These are phyloP conservation scores for Lepidurus packardi DNA, from an alignment of 1,140 invertebrate genomes.

Conservation along the genomic window DNA sequence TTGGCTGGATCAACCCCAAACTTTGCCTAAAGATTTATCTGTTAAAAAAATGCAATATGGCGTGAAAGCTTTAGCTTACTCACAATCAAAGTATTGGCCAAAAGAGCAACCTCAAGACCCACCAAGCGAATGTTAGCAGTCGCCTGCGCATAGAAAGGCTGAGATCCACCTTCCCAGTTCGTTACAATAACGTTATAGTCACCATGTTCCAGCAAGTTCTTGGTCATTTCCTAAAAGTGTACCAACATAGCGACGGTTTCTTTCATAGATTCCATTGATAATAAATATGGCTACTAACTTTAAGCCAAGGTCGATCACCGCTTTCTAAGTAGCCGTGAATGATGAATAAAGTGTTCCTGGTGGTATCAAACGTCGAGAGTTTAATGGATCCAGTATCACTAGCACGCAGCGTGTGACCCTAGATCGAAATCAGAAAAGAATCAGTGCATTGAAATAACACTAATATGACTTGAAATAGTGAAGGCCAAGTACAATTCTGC, in stretches of 20 bases:
- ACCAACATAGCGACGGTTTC: neutral
- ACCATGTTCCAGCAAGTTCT: conserved; percentile 7
- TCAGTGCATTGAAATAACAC: neutral
- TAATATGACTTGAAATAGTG: neutral
- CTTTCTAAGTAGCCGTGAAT: conserved; percentile 87
- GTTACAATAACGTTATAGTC: conserved; percentile 37
- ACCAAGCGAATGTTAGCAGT: conserved; percentile 40
- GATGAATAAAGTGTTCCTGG: conserved; percentile 69
- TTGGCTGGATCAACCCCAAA: conserved; percentile 61
- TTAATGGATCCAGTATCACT: conserved; percentile 64
- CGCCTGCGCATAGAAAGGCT: conserved; percentile 36
- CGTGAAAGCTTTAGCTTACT: neutral
- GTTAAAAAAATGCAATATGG: neutral
- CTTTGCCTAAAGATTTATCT: conserved; percentile 55
- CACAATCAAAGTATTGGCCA: conserved; percentile 26
- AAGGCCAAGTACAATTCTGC: too few species aligned
- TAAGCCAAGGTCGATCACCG: conserved; percentile 75
- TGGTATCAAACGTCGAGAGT: conserved; percentile 65
- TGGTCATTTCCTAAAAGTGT: neutral
- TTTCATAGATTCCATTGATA: neutral
- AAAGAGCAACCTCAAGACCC: conserved; percentile 38
- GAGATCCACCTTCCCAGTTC: conserved; percentile 38
- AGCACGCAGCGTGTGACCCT: conserved; percentile 63
- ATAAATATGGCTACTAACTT: conserved; percentile 46
- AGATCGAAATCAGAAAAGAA: conserved; percentile 39